Evolutionary conservation across 2,113 vertebrate genomes (phyloP), one percentile per base, ranked within the genome.

Genomic region (Indicator indicator): DNA sequence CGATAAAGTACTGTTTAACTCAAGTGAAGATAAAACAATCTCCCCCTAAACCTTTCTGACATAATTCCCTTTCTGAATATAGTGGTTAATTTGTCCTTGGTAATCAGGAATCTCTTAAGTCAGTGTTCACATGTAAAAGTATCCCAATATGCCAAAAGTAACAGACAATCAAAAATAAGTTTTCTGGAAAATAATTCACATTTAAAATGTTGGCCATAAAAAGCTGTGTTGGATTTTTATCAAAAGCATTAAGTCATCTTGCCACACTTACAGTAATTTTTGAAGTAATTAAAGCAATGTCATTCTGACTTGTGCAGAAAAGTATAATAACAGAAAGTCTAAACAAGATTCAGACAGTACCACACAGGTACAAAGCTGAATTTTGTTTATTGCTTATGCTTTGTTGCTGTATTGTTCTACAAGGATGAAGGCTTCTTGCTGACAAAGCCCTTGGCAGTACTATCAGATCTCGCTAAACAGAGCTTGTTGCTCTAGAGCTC

Each of bases 101-200:
- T 60, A 78, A 86, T 83, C 26, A 81, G 54, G n/a, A 70, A 52
- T 60, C 65, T 86, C 60, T 3, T 21, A 65, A 77, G 5, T 73
- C 69, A 80, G 32, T 55, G 44, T 83, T 69, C 62, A 48, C 12
- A 86, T 52, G 30, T 68, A 32, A 64, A 89, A 80, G 8, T 55
- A 63, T 13, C n/a, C 28, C 11, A 21, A 56, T 54, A 74, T 11
- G 11, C 56, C 38, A 40, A 83, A 94, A 90, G 56, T 27, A 88
- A 28, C 42, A 88, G 64, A 88, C 15, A 78, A 75, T 33, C 7
- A 77, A 82, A 94, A 83, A 46, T 16, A 42, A 4, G 8, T 50
- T 83, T 86, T 89, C 68, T 63, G n/a, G 46, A 85, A 94, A 86
- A 85, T 88, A 42, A 77, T 69, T 93, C 50, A 50, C 24, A 62